Percentiles rank a stretch among this genome's conserved stretches.
These are phyloP conservation scores for Mallotus villosus DNA, from an alignment of 2,797 vertebrate species.

Conservation along the genomic window DNA sequence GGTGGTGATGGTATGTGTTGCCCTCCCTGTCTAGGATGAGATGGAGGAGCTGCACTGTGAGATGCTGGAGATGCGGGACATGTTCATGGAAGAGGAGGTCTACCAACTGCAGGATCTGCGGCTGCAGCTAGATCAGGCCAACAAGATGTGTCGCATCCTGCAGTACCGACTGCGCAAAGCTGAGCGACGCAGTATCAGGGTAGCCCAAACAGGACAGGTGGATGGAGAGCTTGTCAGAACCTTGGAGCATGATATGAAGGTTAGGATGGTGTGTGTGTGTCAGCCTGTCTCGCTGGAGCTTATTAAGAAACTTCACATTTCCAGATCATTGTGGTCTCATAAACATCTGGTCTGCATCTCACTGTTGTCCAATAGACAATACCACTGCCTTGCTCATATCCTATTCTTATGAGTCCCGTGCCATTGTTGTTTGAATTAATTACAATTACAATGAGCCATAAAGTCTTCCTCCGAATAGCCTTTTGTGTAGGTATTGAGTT, in stretches of 20 bases:
- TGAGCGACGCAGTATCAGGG: conserved; percentile 91
- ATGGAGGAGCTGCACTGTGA: conserved; percentile 94
- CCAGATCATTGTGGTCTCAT: not conserved
- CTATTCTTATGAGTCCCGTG: not conserved
- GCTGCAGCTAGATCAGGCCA: conserved; percentile 93
- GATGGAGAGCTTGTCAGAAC: conserved; percentile 91
- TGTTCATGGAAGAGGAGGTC: conserved; percentile 96
- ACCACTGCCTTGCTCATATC: conserved; percentile 35
- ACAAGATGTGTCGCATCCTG: conserved; percentile 94
- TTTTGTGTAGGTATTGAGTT: not conserved
- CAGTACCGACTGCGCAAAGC: conserved; percentile 97
- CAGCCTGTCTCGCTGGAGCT: conserved; percentile 2
- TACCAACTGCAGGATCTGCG: conserved; percentile 93
- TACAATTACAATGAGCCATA: conserved; percentile 31
- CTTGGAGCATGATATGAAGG: conserved; percentile 97
- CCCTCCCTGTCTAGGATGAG: conserved; percentile 81
- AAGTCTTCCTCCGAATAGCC: not conserved
- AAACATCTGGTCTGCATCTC: not conserved
- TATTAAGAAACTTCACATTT: not conserved
- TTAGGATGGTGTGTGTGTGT: conserved; percentile 47
- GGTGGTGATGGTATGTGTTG: not conserved
- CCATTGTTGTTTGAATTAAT: conserved; percentile 22
- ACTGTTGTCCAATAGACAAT: conserved; percentile 7
- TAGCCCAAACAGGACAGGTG: conserved; percentile 92
- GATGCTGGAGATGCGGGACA: conserved; percentile 96